Conservation (phyloP, 2,113 vertebrate species). For the Nettapus auritus region DNA sequence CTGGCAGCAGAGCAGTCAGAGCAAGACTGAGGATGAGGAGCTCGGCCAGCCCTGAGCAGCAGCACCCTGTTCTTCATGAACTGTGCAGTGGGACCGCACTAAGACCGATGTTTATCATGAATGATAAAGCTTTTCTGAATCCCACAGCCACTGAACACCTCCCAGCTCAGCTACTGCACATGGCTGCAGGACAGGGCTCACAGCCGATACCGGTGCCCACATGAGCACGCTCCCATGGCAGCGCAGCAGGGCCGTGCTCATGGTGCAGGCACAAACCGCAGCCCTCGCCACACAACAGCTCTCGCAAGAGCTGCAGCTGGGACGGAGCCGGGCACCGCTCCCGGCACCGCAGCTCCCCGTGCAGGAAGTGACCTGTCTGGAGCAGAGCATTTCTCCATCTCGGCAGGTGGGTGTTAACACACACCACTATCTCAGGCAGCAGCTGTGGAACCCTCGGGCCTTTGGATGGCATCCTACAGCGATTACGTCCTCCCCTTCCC, state of each 20-base stretch:
- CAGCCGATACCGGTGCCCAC: rapidly evolving
- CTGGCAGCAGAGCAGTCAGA: neutral
- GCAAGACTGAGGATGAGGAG: neutral
- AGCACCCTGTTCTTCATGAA: neutral
- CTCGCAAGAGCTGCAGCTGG: neutral
- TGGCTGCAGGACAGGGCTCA: neutral
- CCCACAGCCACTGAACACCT: neutral
- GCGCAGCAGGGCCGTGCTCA: neutral
- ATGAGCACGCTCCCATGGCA: neutral
- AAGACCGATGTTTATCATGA: neutral
- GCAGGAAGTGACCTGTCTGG: neutral
- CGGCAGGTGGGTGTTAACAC: neutral
- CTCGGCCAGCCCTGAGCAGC: neutral
- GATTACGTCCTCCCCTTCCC: neutral
- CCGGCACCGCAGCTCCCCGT: neutral
- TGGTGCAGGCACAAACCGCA: neutral
- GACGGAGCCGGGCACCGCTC: neutral
- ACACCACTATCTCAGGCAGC: rapidly evolving
- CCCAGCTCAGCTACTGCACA: neutral
- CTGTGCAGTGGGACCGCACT: neutral
- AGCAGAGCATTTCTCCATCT: neutral
- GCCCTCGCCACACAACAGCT: neutral
- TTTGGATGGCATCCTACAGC: neutral
- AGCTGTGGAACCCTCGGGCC: neutral
- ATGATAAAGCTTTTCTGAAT: neutral